Evolutionary conservation across 2,113 vertebrate genomes (phyloP).

Genomic region (Coracopsis vasa): DNA sequence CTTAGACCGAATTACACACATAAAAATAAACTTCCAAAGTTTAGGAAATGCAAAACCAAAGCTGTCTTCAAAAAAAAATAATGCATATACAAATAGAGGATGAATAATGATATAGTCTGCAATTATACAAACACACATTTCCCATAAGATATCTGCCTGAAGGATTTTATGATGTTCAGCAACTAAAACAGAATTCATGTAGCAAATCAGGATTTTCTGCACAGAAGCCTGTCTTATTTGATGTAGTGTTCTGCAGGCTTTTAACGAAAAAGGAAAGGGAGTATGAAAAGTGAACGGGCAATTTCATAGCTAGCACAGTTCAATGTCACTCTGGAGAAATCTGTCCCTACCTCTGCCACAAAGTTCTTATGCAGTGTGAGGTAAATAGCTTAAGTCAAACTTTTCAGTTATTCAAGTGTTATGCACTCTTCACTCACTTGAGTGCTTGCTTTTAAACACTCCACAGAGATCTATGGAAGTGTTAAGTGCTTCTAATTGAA

Average conservation of each 20-base stretch:
- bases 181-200: conserved; percentile 34
- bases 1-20: neutral
- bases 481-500: neutral
- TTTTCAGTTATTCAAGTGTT: neutral
- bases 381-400: neutral
- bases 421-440: neutral
- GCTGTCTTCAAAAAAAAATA: neutral
- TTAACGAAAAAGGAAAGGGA: neutral
- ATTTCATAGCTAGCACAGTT: neutral
- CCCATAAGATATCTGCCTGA: conserved; percentile 31
- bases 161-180: conserved; percentile 41
- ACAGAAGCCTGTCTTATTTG: conserved; percentile 13
- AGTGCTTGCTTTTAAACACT: neutral
- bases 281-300: neutral
- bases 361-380: neutral
- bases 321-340: conserved; percentile 11
- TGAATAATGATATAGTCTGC: neutral
- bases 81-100: neutral
- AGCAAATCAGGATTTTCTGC: conserved; percentile 31
- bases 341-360: neutral
- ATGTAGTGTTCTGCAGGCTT: neutral
- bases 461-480: neutral
- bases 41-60: neutral
- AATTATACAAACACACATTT: conserved; percentile 42
- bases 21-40: neutral